Evolutionary conservation across 1,140 invertebrate genomes (phyloP), one percentile per base, ranked within the genome.

Genomic region (Tenebrio molitor): DNA sequence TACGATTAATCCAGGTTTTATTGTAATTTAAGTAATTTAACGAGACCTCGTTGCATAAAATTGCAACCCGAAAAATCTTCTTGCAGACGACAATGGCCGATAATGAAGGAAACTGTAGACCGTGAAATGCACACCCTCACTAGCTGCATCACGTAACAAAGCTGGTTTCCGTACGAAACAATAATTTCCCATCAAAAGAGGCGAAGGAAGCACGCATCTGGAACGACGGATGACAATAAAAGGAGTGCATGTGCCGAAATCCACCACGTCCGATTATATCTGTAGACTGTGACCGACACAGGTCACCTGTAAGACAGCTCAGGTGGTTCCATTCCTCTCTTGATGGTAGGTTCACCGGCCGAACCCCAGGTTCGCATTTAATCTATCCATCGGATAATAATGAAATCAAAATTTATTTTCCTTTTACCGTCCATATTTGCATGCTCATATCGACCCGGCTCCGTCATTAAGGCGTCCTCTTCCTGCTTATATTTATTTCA

Each of bases 11-110:
- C 71, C 73, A 41, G 72, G 72, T 77, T 79, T 79, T 79, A 78
- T 79, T 79, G 72, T 77, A 69, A 73, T 77, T 76, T 74, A 72
- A 76, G 70, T 78, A 79, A 79, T 79, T 79, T 78, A 77, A 77
- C 65, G 69, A 78, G 70, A 79, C 76, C 70, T 77, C 74, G 70
- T 79, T 79, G 78, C 78, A 79, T 78, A 79, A 79, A 79, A 79
- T 79, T 79, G 76, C 76, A 70, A 71, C 29, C 72, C 70, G 36
- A 74, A 77, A 77, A 78, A 46, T 72, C 68, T 64, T 34, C 71
- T 15, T 58, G 21, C 72, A 73, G 73, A 77, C 76, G 76, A 79
- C 78, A 76, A 79, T 74, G 77, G 74, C 77, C 75, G 72, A 74
- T 74, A 77, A 77, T 75, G 74, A 77, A 76, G 67, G 67, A 73